These are phyloP conservation scores for Dryomyza anilis DNA, from an alignment of 2,888 invertebrate genomes.

Conservation along the genomic window DNA sequence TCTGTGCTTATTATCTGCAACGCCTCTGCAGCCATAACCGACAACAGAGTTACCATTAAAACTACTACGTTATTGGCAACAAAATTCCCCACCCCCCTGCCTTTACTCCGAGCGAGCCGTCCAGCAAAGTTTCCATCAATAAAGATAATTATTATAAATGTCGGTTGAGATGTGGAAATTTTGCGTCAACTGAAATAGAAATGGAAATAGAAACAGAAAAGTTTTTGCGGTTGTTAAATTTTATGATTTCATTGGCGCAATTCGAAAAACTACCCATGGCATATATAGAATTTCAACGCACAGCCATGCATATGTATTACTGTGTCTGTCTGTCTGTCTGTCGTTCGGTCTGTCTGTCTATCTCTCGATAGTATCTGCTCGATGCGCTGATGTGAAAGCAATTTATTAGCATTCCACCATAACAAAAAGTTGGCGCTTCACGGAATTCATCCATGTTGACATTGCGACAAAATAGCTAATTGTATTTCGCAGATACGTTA, in stretches of 20 bases:
- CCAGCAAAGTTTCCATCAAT: constrained; percentile 1
- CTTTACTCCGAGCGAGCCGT: neutral
- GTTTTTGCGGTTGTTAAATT: constrained; percentile 21
- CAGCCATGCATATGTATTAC: neutral
- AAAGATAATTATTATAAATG: constrained; percentile 19
- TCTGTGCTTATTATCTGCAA: constrained; percentile 2
- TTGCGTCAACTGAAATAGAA: constrained; percentile 1
- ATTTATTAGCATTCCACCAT: constrained; percentile 1
- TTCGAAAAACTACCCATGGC: neutral
- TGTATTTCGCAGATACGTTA: no score
- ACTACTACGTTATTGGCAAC: neutral
- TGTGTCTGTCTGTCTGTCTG: neutral
- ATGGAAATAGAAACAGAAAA: constrained; percentile 9
- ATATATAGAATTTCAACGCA: neutral
- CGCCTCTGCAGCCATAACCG: neutral
- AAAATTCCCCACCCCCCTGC: neutral
- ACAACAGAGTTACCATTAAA: neutral
- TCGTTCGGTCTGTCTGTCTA: neutral
- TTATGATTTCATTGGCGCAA: constrained; percentile 20
- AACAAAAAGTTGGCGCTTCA: neutral
- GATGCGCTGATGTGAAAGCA: neutral
- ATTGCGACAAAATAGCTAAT: constrained; percentile 13
- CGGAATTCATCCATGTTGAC: neutral
- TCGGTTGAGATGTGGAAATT: neutral
- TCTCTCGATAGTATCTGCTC: no score